phyloP scores from a whole-genome alignment of 2,113 vertebrate species.

The Carettochelys insculpta region DNA sequence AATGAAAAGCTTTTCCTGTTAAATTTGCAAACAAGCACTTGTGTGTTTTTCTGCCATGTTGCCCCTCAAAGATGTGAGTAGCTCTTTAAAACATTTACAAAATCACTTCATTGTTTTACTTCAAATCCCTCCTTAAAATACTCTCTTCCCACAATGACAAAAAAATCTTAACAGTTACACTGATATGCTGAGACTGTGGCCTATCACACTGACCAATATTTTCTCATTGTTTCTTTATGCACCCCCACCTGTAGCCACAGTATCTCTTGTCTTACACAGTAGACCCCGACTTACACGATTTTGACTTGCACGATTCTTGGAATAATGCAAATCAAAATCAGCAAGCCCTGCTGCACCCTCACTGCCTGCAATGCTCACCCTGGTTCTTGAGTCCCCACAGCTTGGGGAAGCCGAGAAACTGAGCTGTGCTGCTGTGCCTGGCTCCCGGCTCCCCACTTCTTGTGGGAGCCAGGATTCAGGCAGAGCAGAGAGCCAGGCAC shows the following conservation, averaged over 20 bases:
- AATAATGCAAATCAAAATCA: too few species aligned
- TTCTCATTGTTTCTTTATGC: not conserved
- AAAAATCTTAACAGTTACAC: not conserved
- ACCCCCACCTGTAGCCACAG: not conserved
- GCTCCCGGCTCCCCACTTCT: too few species aligned
- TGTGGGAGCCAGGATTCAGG: too few species aligned
- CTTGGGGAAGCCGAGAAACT: too few species aligned
- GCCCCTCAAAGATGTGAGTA: not conserved
- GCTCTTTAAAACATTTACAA: not conserved
- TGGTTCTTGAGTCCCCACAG: too few species aligned
- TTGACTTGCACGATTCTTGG: too few species aligned
- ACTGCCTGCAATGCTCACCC: too few species aligned
- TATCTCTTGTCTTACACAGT: not conserved
- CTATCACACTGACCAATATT: not conserved
- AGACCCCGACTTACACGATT: too few species aligned
- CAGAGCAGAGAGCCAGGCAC: too few species aligned
- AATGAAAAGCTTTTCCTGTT: not conserved
- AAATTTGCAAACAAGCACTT: not conserved
- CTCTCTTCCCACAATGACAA: not conserved
- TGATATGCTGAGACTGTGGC: not conserved
- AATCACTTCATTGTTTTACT: not conserved
- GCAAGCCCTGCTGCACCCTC: too few species aligned
- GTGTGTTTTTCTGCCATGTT: not conserved
- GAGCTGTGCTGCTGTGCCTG: too few species aligned
- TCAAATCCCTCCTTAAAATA: not conserved